Evolutionary conservation across 2,113 vertebrate species (phyloP).

Genomic region (Butorides virescens): DNA sequence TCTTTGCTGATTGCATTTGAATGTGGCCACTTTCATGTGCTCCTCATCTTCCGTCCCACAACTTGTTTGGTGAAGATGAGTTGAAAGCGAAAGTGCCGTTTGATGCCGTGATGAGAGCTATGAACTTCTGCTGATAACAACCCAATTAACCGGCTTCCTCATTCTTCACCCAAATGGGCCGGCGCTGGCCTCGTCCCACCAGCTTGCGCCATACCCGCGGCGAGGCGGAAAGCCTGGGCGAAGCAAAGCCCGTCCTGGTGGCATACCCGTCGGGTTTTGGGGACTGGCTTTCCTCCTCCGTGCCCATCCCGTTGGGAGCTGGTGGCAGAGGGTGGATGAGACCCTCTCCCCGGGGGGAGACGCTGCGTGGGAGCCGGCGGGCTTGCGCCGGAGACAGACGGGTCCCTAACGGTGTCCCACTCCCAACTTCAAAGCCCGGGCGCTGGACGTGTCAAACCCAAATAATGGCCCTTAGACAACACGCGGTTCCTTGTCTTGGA

Average conservation of each 20-base stretch:
- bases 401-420: conserved; percentile 6
- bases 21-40: conserved; percentile 57
- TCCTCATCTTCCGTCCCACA: conserved; percentile 38
- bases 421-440: conserved; percentile 40
- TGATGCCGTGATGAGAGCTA: conserved; percentile 36
- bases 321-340: neutral
- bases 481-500: conserved; percentile 44
- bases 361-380: neutral
- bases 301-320: accelerated
- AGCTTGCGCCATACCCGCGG: neutral
- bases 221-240: accelerated
- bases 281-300: neutral
- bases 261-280: neutral
- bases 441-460: conserved; percentile 41
- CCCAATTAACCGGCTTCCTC: conserved; percentile 37
- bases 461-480: conserved; percentile 57
- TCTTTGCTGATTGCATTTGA: conserved; percentile 22
- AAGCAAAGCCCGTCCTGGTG: neutral
- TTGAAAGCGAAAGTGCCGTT: conserved; percentile 39
- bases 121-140: conserved; percentile 44
- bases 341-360: neutral
- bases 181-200: neutral
- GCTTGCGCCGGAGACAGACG: neutral
- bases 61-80: conserved; percentile 24
- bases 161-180: neutral